Conservation (phyloP, 2,113 vertebrate genomes). For the Pardalotus punctatus region DNA sequence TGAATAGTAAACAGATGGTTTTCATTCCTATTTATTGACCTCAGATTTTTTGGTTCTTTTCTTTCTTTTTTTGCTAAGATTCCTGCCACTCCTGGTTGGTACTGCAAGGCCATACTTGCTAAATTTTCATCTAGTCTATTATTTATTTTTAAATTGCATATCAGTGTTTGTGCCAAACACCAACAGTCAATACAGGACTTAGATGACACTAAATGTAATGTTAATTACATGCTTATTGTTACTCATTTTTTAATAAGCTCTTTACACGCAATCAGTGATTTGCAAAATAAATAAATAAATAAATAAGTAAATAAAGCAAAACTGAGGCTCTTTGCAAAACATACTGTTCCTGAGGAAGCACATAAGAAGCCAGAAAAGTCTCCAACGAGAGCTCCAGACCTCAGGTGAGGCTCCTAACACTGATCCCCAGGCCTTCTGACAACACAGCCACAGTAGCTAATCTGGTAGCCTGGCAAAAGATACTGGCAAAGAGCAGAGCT, state of each 20-base stretch:
- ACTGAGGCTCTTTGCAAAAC: background rate
- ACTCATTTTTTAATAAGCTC: slow-evolving; percentile 37
- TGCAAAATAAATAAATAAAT: too few species aligned
- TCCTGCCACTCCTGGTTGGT: background rate
- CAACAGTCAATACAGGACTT: background rate
- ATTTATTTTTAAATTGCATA: background rate
- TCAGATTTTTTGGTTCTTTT: background rate
- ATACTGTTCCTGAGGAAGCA: background rate
- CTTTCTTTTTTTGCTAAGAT: background rate
- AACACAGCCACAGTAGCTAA: background rate
- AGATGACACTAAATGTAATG: slow-evolving; percentile 1
- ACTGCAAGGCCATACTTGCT: background rate
- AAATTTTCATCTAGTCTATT: background rate
- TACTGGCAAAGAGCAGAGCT: background rate
- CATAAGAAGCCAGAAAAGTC: background rate
- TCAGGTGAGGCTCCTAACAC: background rate
- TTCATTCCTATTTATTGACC: background rate
- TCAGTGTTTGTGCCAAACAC: background rate
- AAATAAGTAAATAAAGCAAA: slow-evolving; percentile 36
- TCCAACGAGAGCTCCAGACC: background rate
- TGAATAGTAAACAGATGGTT: background rate
- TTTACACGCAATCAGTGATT: slow-evolving; percentile 10
- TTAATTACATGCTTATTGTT: slow-evolving; percentile 36
- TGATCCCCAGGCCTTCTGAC: background rate
- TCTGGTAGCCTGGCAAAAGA: background rate